Percentiles rank a stretch among this genome's conserved stretches.
These are phyloP conservation scores for Scomber colias DNA, from an alignment of 2,113 vertebrate species.

Conservation along the genomic window DNA sequence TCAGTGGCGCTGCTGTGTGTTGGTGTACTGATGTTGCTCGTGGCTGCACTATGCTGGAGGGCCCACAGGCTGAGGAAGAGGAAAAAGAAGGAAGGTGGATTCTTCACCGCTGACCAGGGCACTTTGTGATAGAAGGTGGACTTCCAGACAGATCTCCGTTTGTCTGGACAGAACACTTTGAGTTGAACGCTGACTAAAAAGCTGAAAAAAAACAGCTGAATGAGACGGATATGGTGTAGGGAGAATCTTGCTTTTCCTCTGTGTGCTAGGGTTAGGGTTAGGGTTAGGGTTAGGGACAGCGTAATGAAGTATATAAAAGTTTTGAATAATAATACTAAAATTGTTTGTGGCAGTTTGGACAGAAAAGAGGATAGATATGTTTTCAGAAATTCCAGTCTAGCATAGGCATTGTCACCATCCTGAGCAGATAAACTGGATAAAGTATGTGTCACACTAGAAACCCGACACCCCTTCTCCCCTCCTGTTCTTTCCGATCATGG, in stretches of 20 bases:
- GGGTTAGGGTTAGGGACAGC: not conserved
- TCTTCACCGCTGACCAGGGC: conserved; percentile 85
- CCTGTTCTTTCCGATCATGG: conserved; percentile 19
- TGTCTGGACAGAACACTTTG: conserved; percentile 14
- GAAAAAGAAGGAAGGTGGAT: conserved; percentile 83
- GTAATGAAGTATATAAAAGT: not conserved
- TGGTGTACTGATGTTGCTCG: conserved; percentile 86
- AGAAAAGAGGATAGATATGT: not conserved
- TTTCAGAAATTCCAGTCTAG: conserved; percentile 27
- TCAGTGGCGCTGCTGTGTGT: conserved; percentile 86
- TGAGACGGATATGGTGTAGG: not conserved
- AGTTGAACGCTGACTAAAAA: conserved; percentile 18
- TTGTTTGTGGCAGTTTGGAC: not conserved
- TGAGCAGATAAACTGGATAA: conserved; percentile 29
- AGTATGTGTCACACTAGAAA: not conserved
- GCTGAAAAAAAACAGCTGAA: not conserved
- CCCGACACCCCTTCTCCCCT: not conserved
- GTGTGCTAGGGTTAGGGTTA: too few species aligned
- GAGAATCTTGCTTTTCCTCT: conserved; percentile 27
- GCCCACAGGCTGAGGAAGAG: conserved; percentile 83
- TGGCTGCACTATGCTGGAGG: conserved; percentile 90
- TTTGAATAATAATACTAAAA: not conserved
- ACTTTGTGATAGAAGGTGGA: conserved; percentile 81
- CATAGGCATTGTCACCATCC: not conserved
- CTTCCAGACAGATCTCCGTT: not conserved